These are phyloP conservation scores for Drosophila watanabei DNA, from an alignment of 1,140 invertebrate species.

Conservation along the genomic window DNA sequence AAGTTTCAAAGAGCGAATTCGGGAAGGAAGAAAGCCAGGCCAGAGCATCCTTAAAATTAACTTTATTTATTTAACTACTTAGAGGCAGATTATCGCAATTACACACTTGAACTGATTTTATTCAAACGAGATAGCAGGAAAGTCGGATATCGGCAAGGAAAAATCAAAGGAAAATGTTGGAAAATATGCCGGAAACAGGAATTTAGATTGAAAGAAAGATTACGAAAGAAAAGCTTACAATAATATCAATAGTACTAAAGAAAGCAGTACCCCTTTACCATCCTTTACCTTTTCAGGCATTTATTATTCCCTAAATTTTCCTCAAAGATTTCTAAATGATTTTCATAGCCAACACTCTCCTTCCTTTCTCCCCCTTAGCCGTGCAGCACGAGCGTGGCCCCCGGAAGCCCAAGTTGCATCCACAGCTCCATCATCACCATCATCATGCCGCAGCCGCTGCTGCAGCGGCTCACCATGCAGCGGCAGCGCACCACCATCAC, in stretches of 20 bases:
- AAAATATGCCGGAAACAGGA: neutral
- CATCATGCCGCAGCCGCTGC: slow-evolving; percentile 67
- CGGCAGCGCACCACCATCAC: slow-evolving; percentile 69
- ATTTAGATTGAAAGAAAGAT: neutral
- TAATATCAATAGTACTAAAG: neutral
- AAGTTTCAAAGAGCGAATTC: slow-evolving; percentile 47
- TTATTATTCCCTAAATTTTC: neutral
- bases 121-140: slow-evolving; percentile 45
- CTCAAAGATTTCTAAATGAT: slow-evolving; percentile 12
- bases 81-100: slow-evolving; percentile 85
- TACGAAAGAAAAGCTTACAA: neutral
- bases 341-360: slow-evolving; percentile 5
- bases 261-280: too few species aligned
- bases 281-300: neutral
- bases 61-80: slow-evolving; percentile 85
- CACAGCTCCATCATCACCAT: slow-evolving; percentile 80
- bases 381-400: slow-evolving; percentile 99
- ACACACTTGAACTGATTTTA: slow-evolving; percentile 83
- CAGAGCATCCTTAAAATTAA: slow-evolving; percentile 80
- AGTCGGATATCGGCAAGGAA: neutral
- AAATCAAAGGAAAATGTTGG: neutral
- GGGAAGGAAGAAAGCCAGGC: slow-evolving; percentile 55
- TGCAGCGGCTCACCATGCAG: slow-evolving; percentile 70
- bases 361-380: slow-evolving; percentile 87
- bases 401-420: slow-evolving; percentile 93